Conservation (phyloP, 2,888 invertebrate species). For the Hermaeophaga mercurialis region DNA sequence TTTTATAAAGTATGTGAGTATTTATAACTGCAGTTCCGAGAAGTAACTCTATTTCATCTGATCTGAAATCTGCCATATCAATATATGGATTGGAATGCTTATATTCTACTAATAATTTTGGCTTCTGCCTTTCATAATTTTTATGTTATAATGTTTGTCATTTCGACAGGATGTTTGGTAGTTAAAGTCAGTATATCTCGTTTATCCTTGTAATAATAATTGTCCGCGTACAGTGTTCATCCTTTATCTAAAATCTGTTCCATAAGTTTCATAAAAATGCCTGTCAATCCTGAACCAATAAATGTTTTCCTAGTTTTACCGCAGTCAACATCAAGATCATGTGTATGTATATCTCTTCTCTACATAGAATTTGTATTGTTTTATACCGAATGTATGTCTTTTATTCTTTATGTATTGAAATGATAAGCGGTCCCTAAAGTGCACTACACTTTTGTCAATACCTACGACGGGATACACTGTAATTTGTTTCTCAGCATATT, state of each 20-base stretch:
- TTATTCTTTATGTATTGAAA: neutral
- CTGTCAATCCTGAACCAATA: neutral
- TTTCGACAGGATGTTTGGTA: neutral
- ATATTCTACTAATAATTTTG: neutral
- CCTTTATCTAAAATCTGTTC: neutral
- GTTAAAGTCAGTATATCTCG: neutral
- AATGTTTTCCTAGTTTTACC: neutral
- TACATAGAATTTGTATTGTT: neutral
- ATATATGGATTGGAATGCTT: neutral
- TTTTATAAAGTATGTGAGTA: neutral
- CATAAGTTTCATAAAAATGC: neutral
- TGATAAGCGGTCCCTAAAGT: neutral
- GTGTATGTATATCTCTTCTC: neutral
- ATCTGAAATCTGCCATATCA: neutral
- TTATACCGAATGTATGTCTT: conserved; percentile 5
- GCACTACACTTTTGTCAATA: conserved; percentile 3
- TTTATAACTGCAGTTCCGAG: conserved; percentile 4
- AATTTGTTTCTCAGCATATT: neutral
- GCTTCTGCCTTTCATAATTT: neutral
- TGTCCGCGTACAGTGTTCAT: neutral
- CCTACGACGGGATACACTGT: neutral
- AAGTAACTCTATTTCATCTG: neutral
- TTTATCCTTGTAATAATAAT: neutral
- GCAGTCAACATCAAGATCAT: neutral
- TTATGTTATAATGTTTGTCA: neutral